Base-by-base conservation (phyloP, 2,113 vertebrate genomes). In the Narcine bancroftii region DNA sequence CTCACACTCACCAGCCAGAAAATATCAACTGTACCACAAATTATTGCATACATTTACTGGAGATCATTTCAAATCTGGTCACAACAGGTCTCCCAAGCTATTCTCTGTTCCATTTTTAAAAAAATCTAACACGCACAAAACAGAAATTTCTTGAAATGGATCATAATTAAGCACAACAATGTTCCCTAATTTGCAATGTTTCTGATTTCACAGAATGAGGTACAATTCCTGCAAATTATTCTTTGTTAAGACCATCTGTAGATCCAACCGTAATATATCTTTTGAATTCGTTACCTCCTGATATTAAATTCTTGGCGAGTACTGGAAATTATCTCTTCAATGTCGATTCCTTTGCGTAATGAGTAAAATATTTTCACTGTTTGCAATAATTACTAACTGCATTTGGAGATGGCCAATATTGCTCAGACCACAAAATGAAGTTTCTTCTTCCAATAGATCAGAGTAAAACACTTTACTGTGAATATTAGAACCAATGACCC, bases 141-240 rank as follows among this genome's bases (percentile, higher is more conserved):
- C 53, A 87, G 81, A 87, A 21, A 21, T 19, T 56, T 60, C 33
- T 0, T 7, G 81, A 87, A 56, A 87, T 87, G 81, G 53, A 87
- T 33, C 33, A 87, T n/a, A 87, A 87, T 63, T 87, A 63, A n/a
- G 53, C 33, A 87, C 53, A 87, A 87, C 19, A 87, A 87, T 87
- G 53, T 63, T 33, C n/a, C 53, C 53, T 87, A 21, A 87, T 60
- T 63, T 87, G 6, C 53, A 63, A 87, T n/a, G 36, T 42, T 13
- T 60, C 53, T 21, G 56, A 60, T 60, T 60, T n/a, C 53, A 60
- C 47, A 56, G 26, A 29, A 83, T n/a, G 26, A 33, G 79, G 47
- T 56, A 83, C 53, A 87, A 87, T 87, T 36, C n/a, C 53, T 7
- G 53, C 33, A 87, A 87, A 63, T 87, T 63, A 17, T 56, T 63